Conservation (phyloP, 2,888 invertebrate genomes). For the Amphiduros pacificus region DNA sequence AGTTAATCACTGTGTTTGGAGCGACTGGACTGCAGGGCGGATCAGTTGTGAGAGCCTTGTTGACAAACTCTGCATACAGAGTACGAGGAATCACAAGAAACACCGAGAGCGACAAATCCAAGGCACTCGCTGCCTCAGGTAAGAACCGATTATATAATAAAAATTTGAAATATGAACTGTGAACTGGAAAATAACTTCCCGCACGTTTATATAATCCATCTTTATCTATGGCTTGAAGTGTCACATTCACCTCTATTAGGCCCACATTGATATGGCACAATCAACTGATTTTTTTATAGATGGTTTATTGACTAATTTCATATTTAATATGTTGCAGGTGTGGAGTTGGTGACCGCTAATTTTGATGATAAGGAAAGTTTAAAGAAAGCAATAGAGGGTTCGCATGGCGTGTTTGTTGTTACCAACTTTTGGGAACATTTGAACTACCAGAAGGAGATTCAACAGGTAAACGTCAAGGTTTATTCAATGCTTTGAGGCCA, state of each 20-base stretch:
- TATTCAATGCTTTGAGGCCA: neutral
- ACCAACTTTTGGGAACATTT: conserved; percentile 49
- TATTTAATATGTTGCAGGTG: too few relatives aligned
- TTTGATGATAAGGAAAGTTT: conserved; percentile 45
- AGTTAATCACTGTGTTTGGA: conserved; percentile 47
- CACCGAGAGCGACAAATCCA: conserved; percentile 42
- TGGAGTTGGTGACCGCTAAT: conserved; percentile 48
- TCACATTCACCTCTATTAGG: too few relatives aligned
- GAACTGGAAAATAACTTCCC: too few relatives aligned
- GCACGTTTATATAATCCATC: too few relatives aligned
- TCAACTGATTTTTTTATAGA: too few relatives aligned
- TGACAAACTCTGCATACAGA: conserved; percentile 35
- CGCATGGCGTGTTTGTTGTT: conserved; percentile 45
- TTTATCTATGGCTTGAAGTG: too few relatives aligned
- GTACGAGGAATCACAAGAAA: conserved; percentile 47
- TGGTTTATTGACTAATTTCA: too few relatives aligned
- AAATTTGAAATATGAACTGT: too few relatives aligned
- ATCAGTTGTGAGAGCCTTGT: conserved; percentile 44
- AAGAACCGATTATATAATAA: too few relatives aligned
- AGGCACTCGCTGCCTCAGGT: too few relatives aligned
- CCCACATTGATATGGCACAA: too few relatives aligned
- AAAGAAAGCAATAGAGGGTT: conserved; percentile 41
- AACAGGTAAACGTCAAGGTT: conserved; percentile 19
- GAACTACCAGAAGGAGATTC: conserved; percentile 31
- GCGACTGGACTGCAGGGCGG: conserved; percentile 51